These are phyloP conservation scores for Mus musculus DNA, from an alignment of 2,113 vertebrate genomes.

Conservation along the genomic window GRCm39 chr2:167869001-167869500, in stretches of 20 bases:
- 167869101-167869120: not conserved
- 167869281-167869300: not conserved
- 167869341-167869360: not conserved
- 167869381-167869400: not conserved
- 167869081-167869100: not conserved
- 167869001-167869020: not conserved
- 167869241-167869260: accelerated
- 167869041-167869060: not conserved
- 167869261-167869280: not conserved
- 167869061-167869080: not conserved
- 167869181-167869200: not conserved
- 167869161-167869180: not conserved
- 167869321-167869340: not conserved
- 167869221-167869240: not conserved
- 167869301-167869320: not conserved
- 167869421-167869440: not conserved
- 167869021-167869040: too few relatives aligned
- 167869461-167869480: not conserved
- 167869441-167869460: not conserved
- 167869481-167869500: not conserved
- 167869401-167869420: not conserved
- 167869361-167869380: not conserved
- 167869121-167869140: not conserved
- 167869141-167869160: not conserved
- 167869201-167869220: not conserved